phyloP scores from a whole-genome alignment of 1,140 invertebrate genomes.

The Vanessa atalanta region DNA sequence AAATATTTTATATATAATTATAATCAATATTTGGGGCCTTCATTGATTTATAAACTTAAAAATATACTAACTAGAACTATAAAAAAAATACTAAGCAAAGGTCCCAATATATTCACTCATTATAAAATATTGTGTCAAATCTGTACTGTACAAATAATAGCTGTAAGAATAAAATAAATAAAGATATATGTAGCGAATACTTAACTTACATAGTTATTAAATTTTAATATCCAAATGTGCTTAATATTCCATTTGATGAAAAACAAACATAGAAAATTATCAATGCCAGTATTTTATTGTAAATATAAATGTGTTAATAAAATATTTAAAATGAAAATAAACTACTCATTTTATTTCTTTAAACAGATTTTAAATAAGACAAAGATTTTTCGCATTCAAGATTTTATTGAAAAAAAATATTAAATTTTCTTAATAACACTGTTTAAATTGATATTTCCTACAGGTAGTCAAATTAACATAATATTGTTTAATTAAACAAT shows the following conservation, averaged over 20 bases:
- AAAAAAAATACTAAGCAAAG: not conserved
- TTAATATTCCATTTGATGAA: constrained; percentile 56
- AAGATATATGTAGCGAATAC: constrained; percentile 41
- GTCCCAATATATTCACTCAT: constrained; percentile 4
- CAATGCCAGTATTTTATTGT: constrained; percentile 78
- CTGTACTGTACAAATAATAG: constrained; percentile 41
- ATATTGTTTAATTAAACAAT: constrained; percentile 56
- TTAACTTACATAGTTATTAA: constrained; percentile 42
- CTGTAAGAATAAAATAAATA: constrained; percentile 40
- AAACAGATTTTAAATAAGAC: constrained; percentile 27
- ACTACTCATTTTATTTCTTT: constrained; percentile 50
- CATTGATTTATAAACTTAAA: not conserved
- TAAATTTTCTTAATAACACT: constrained; percentile 55
- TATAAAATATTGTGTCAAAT: constrained; percentile 33
- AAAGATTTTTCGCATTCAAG: constrained; percentile 39
- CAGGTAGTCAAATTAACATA: constrained; percentile 50
- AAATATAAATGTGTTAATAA: constrained; percentile 79
- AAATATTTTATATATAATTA: constrained; percentile 4
- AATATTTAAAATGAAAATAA: constrained; percentile 64
- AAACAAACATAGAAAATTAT: constrained; percentile 56
- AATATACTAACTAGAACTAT: not conserved
- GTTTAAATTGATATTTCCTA: constrained; percentile 57
- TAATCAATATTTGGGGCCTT: constrained; percentile 1
- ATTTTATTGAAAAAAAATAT: constrained; percentile 67
- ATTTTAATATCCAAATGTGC: constrained; percentile 50